Evolutionary conservation across 2,113 vertebrate genomes (phyloP), one percentile per base, ranked within the genome.

Genomic region (Brachyistius frenatus): DNA sequence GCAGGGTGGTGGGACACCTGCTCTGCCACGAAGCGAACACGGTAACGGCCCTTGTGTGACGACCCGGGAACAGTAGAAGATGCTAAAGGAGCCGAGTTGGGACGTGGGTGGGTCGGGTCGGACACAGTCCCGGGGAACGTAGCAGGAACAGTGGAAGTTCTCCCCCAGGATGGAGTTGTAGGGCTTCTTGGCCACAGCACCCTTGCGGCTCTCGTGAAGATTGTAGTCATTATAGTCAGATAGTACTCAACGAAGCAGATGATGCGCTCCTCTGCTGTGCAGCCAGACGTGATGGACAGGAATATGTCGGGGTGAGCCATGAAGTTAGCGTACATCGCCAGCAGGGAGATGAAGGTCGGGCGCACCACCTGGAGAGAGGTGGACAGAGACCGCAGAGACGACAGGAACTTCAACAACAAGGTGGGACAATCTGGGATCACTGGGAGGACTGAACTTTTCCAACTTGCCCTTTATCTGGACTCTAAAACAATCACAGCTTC

Each of bases 311-410:
- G 97, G 87, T 99, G 98, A 3, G 97, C 97, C 96, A 99, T 96
- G 90, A 99, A 99, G 93, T 99, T 98, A 53, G 97, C 97, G 4
- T 97, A 99, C 98, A 99, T 99, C 95, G 99, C 98, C 93, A 99
- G 95, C 85, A 99, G 92, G 33, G 98, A 99, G 83, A 99, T 99
- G 86, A 99, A 99, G 0, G 97, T 98, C 63, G 98, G 98, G 62
- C 99, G 92, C 82, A 97, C 97, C 92, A 99, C 97, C 98, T 99
- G 67, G 53, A 76, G 50, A n/a, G 66, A 76, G 23, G 23, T 23
- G 23, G 23, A 23, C 23, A 23, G 23, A 23, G 23, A 78, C 83
- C 49, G 85, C 78, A 91, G 66, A 89, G 23, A 32, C 23, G 1
- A 23, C 23, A 23, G 23, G 23, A 23, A 23, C 23, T 23, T 23